phyloP scores from a whole-genome alignment of 2,888 invertebrate genomes.

The Diadromus collaris region DNA sequence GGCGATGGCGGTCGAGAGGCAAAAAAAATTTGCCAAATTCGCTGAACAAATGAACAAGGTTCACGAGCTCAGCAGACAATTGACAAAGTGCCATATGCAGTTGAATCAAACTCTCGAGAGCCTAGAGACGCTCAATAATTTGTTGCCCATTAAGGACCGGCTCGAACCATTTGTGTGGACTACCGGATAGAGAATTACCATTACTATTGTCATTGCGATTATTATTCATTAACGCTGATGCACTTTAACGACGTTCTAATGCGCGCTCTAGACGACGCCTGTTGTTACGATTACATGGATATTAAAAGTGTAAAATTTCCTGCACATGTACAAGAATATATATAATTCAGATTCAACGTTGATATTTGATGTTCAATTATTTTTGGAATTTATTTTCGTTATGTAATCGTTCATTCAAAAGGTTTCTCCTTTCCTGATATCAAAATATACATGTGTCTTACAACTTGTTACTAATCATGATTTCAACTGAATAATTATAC shows the following conservation, averaged over 20 bases:
- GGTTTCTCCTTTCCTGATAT: too few species aligned
- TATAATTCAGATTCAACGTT: conserved; percentile 50
- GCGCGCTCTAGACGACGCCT: conserved; percentile 31
- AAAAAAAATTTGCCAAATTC: conserved; percentile 91
- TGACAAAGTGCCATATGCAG: conserved; percentile 90
- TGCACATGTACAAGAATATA: conserved; percentile 48
- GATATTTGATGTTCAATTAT: neutral
- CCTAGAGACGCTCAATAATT: conserved; percentile 91
- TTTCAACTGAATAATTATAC: too few species aligned
- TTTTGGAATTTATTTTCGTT: too few species aligned
- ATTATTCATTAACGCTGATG: conserved; percentile 24
- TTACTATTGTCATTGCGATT: conserved; percentile 25
- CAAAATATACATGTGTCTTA: too few species aligned
- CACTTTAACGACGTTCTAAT: conserved; percentile 20
- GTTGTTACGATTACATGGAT: conserved; percentile 42
- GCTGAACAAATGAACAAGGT: conserved; percentile 93
- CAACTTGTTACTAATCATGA: too few species aligned
- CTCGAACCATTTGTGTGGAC: conserved; percentile 95
- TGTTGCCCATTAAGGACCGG: conserved; percentile 90
- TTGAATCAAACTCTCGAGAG: conserved; percentile 93
- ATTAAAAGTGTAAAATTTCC: conserved; percentile 11
- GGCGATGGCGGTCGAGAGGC: conserved; percentile 87
- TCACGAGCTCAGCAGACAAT: conserved; percentile 90
- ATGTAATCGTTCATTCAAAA: too few species aligned
- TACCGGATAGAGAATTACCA: conserved; percentile 81